phyloP scores from a whole-genome alignment of 2,113 vertebrate genomes.

The Channa argus region DNA sequence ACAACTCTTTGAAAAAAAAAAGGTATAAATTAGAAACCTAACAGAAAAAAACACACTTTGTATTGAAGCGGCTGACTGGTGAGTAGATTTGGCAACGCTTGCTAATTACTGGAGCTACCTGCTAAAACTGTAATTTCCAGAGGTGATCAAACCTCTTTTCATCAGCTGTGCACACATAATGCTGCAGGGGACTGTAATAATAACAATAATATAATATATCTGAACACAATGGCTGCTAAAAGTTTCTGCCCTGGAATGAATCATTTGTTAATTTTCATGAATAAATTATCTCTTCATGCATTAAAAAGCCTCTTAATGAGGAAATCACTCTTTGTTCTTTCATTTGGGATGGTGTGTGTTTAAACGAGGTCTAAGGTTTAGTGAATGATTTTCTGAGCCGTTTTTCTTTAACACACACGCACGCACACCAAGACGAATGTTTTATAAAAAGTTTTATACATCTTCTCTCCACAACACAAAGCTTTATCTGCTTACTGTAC shows the following conservation, averaged over 20 bases:
- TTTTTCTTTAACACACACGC: constrained; percentile 7
- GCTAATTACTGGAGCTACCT: constrained; percentile 64
- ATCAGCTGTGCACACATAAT: constrained; percentile 69
- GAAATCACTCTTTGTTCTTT: constrained; percentile 76
- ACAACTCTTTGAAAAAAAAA: no score
- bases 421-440: background rate
- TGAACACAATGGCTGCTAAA: constrained; percentile 58
- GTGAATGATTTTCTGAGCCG: constrained; percentile 18
- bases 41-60: background rate
- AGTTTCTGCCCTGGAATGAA: constrained; percentile 67
- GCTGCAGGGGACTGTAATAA: constrained; percentile 50
- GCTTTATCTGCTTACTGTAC: no score
- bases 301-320: constrained; percentile 81
- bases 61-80: constrained; percentile 26
- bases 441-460: no score
- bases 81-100: constrained; percentile 26
- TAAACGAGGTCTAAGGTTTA: constrained; percentile 23
- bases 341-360: constrained; percentile 38
- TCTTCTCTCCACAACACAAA: no score
- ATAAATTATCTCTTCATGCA: constrained; percentile 82
- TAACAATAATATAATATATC: constrained; percentile 67
- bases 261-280: constrained; percentile 81
- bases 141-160: constrained; percentile 70
- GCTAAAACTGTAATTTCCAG: constrained; percentile 60
- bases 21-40: no score